Evolutionary conservation across 30 jellyfish, hydroid and myxozoan genomes (phyloP).

Genomic region (Aurelia aurita): DNA sequence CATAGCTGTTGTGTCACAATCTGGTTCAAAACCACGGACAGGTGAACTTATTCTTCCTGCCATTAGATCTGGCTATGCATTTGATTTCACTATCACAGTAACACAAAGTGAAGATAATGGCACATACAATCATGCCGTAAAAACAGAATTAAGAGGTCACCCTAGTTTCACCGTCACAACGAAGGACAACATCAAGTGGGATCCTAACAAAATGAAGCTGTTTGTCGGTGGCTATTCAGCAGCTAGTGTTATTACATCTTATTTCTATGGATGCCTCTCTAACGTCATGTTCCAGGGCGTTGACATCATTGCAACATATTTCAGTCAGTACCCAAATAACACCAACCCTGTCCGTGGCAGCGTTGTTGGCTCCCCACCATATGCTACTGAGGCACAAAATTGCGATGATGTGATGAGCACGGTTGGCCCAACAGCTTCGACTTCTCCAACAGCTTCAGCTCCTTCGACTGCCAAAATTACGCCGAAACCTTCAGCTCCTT

Average conservation of each 20-base stretch:
- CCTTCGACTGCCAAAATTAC: too few relatives aligned
- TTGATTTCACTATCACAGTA: conserved; percentile 9
- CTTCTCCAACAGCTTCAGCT: too few relatives aligned
- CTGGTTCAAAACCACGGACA: background rate
- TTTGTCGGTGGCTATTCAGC: conserved; percentile 19
- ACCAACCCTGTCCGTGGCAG: conserved; percentile 20
- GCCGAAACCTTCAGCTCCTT: background rate
- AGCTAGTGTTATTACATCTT: background rate
- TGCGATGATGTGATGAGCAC: conserved; percentile 26
- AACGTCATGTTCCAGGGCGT: conserved; percentile 10
- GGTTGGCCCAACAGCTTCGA: background rate
- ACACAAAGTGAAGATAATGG: background rate
- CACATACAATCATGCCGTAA: background rate
- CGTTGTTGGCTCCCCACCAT: too few relatives aligned
- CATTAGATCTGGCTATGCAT: conserved; percentile 17
- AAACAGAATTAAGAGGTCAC: background rate
- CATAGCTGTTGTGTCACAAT: background rate
- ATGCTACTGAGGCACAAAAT: background rate
- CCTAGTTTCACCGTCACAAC: background rate
- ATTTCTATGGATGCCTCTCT: conserved; percentile 28
- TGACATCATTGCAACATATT: conserved; percentile 12
- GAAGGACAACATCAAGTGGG: background rate
- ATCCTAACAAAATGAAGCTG: background rate
- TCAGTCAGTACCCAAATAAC: conserved; percentile 28
- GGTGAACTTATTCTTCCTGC: background rate